Percentiles rank a stretch among this genome's conserved stretches.
These are phyloP conservation scores for Metacarcinus magister DNA, from an alignment of 2,888 invertebrate species.

Conservation along the genomic window DNA sequence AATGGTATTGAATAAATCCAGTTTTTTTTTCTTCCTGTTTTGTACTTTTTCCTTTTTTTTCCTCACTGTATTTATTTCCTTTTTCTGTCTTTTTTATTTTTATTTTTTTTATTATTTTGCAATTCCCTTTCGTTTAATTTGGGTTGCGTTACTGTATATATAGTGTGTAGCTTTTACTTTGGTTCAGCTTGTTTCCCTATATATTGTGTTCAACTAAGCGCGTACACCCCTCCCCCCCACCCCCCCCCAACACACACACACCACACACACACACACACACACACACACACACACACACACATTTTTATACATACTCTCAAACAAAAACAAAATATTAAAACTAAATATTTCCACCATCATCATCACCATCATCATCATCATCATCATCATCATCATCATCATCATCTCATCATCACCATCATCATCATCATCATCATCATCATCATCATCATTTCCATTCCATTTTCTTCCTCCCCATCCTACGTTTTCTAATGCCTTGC, in stretches of 20 bases:
- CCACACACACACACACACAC: slow-evolving; percentile 1
- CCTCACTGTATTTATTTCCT: too few relatives aligned
- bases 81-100: not conserved
- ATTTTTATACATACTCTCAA: not conserved
- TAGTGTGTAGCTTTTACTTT: not conserved
- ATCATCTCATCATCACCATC: too few relatives aligned
- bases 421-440: not conserved
- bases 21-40: too few relatives aligned
- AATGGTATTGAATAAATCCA: too few relatives aligned
- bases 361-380: too few relatives aligned
- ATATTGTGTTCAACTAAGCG: not conserved
- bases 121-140: not conserved
- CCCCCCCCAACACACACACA: not conserved
- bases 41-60: too few relatives aligned
- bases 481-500: not conserved
- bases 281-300: not conserved
- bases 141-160: not conserved
- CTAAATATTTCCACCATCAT: too few relatives aligned
- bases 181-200: too few relatives aligned
- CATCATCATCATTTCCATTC: not conserved
- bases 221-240: not conserved
- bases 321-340: not conserved
- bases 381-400: too few relatives aligned
- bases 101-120: not conserved
- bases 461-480: not conserved